These are phyloP conservation scores for Pogona vitticeps DNA, from an alignment of 2,113 vertebrate genomes.

Conservation along the genomic window DNA sequence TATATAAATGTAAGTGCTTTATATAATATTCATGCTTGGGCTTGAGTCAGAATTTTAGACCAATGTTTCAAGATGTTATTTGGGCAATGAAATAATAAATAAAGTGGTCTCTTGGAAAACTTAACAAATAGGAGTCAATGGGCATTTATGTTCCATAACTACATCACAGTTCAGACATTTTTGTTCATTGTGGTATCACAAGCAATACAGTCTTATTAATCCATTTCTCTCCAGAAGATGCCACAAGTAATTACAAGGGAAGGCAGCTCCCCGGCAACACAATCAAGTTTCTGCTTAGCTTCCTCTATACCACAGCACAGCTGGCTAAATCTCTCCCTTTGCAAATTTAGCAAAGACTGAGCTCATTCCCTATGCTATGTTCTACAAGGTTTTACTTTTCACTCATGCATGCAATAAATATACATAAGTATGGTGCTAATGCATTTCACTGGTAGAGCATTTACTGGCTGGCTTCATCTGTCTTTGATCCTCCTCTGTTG, in stretches of 20 bases:
- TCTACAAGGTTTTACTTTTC: slow-evolving; percentile 30
- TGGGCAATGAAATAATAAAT: not conserved
- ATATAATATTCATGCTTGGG: not conserved
- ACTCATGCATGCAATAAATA: slow-evolving; percentile 43
- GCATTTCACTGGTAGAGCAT: slow-evolving; percentile 40
- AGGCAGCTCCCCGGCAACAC: not conserved
- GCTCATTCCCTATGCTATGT: not conserved
- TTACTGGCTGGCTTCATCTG: slow-evolving; percentile 34
- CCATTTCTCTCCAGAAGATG: fast-evolving
- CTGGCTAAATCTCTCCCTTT: slow-evolving; percentile 15
- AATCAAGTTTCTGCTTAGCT: slow-evolving; percentile 13
- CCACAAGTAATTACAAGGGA: not conserved
- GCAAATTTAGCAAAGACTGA: slow-evolving; percentile 19
- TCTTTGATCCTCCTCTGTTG: slow-evolving; percentile 32
- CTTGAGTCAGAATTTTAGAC: not conserved
- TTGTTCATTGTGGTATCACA: not conserved
- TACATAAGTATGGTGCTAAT: slow-evolving; percentile 44
- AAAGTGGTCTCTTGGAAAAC: not conserved
- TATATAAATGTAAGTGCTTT: not conserved
- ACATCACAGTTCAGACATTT: not conserved
- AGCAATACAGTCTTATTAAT: not conserved
- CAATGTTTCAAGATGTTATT: not conserved
- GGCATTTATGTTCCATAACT: not conserved
- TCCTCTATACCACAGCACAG: slow-evolving; percentile 13
- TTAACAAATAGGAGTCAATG: not conserved